Base-by-base conservation (phyloP, 2,113 vertebrate genomes). In the Salvelinus fontinalis region DNA sequence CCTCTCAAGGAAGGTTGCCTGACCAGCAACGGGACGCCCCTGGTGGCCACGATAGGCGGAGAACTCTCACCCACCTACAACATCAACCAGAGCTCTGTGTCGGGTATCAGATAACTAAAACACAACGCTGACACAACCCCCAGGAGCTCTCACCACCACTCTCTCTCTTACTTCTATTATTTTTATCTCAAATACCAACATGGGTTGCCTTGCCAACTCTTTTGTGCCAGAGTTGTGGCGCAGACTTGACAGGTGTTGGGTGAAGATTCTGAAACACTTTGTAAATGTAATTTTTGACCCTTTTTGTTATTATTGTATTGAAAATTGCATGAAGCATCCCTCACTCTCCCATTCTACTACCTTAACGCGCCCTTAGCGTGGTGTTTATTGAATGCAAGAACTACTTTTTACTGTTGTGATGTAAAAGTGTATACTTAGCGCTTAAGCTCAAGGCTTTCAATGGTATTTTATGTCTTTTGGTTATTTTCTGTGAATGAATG, bases 31-130 rank as follows among this genome's bases (percentile, higher is more conserved):
- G 97, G 97, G 92, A 97, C 97, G 75, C 96, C 96, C 0, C 76
- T 97, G 26, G 94, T 96, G 94, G 92, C 91, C 89, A 93, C 93
- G 65, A 92, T 94, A 93, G 89, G 86, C 11, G 94, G 86, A 86
- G 93, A 95, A 26, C 87, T 93, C 13, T 89, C 93, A 29, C 91
- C 96, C 69, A 92, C 95, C 9, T 98, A 96, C 95, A 93, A 93
- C 72, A 94, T 97, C 83, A 92, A 93, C 86, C 95, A 96, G 94
- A 95, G 95, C 94, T 96, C 97, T 0, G 86, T 95, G 86, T 94
- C 97, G 16, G 95, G 95, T 90, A 95, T 99, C 94, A 99, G 97
- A 99, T 99, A 98, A 99, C 96, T 97, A 93, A 81, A 86, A 91
- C 94, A 93, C 64, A 88, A 84, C 85, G 80, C 86, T 83, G 85